These are phyloP conservation scores for Nebria ingens DNA, from an alignment of 1,140 invertebrate genomes.

Conservation along the genomic window DNA sequence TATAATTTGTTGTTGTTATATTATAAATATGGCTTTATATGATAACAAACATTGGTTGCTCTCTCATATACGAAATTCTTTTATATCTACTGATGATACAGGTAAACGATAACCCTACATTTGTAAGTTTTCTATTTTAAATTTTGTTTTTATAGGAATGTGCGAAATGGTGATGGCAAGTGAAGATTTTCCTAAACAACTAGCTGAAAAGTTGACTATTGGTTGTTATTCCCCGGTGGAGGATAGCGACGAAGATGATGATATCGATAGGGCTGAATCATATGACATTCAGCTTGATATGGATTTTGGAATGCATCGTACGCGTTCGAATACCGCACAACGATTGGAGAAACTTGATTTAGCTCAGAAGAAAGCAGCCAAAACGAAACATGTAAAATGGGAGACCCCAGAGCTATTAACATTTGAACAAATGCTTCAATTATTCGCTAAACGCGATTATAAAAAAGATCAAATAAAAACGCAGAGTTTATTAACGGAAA, in stretches of 20 bases:
- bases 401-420: slow-evolving; percentile 42
- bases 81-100: slow-evolving; percentile 91
- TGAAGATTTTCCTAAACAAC: slow-evolving; percentile 44
- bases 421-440: slow-evolving; percentile 50
- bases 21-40: slow-evolving; percentile 74
- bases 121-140: slow-evolving; percentile 13
- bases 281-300: slow-evolving; percentile 61
- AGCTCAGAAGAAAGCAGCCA: slow-evolving; percentile 69
- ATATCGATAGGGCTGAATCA: slow-evolving; percentile 52
- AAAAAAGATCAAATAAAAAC: slow-evolving; percentile 37
- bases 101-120: too few relatives aligned
- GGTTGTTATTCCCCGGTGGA: slow-evolving; percentile 64
- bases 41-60: slow-evolving; percentile 88
- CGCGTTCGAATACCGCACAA: slow-evolving; percentile 81
- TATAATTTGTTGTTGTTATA: too few relatives aligned
- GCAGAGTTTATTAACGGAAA: slow-evolving; percentile 54
- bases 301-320: slow-evolving; percentile 62
- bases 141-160: slow-evolving; percentile 45
- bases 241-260: slow-evolving; percentile 64
- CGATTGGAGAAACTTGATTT: slow-evolving; percentile 81
- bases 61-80: slow-evolving; percentile 85
- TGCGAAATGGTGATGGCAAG: slow-evolving; percentile 59
- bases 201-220: slow-evolving; percentile 48
- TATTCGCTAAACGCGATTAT: slow-evolving; percentile 49
- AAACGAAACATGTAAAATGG: slow-evolving; percentile 70